Conservation (phyloP, 2,888 invertebrate species). For the Gandaritis pyraliata region DNA sequence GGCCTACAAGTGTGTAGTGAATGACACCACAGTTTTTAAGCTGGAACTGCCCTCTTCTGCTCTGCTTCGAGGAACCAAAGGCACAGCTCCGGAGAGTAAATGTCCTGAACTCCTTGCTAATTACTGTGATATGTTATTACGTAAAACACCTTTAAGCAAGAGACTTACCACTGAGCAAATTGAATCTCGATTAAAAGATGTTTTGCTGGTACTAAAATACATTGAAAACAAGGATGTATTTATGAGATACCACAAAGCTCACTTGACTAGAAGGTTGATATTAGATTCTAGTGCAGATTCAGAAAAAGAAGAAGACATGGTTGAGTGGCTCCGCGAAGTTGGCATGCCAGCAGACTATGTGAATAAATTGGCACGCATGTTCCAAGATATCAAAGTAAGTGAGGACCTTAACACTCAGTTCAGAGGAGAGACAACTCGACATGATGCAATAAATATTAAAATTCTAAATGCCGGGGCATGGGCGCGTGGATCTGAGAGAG, state of each 20-base stretch:
- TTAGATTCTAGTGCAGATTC: constrained; percentile 99
- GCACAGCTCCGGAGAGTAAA: constrained; percentile 95
- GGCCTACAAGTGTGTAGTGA: constrained; percentile 98
- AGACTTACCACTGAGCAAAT: constrained; percentile 98
- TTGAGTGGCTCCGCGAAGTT: constrained; percentile 98
- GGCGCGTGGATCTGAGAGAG: constrained; percentile 97
- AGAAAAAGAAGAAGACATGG: constrained; percentile 99
- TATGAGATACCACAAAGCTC: constrained; percentile 99
- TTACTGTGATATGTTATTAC: constrained; percentile 99
- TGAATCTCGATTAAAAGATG: constrained; percentile 95
- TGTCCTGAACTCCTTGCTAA: constrained; percentile 99
- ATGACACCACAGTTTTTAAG: constrained; percentile 97
- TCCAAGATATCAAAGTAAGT: constrained; percentile 98
- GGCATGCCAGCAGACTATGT: constrained; percentile 99
- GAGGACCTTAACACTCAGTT: constrained; percentile 98
- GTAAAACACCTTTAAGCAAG: constrained; percentile 98
- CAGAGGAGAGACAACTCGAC: constrained; percentile 90
- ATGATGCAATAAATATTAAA: constrained; percentile 98
- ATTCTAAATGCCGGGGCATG: constrained; percentile 99
- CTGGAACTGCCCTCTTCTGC: constrained; percentile 87
- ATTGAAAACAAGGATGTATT: constrained; percentile 99
- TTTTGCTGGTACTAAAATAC: constrained; percentile 98
- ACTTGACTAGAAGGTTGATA: constrained; percentile 96
- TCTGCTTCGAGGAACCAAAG: constrained; percentile 86
- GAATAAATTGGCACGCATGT: constrained; percentile 98